phyloP scores from a whole-genome alignment of 2,113 vertebrate species.

The Takifugu bimaculatus region DNA sequence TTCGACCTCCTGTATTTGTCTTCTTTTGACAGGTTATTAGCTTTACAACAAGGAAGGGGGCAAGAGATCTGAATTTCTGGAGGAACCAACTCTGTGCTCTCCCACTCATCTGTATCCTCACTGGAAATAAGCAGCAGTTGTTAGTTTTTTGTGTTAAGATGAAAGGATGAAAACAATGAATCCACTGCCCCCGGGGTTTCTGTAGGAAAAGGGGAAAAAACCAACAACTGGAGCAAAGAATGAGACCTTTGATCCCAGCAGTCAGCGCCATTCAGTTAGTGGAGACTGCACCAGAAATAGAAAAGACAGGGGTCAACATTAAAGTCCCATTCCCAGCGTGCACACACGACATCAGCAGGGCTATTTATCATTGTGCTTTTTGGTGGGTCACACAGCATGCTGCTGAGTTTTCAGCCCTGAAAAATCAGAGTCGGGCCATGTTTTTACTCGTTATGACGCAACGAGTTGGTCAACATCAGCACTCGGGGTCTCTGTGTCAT shows the following conservation, averaged over 20 bases:
- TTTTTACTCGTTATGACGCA: too few species aligned
- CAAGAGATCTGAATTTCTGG: slow-evolving; percentile 19
- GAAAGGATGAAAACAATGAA: slow-evolving; percentile 70
- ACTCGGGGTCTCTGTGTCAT: too few species aligned
- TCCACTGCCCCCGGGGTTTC: slow-evolving; percentile 58
- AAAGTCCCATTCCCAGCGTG: slow-evolving; percentile 4
- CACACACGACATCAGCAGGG: slow-evolving; percentile 6
- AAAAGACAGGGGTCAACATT: slow-evolving; percentile 43
- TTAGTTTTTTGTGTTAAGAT: slow-evolving; percentile 66
- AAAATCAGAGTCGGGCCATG: slow-evolving; percentile 3
- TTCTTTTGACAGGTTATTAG: slow-evolving; percentile 33
- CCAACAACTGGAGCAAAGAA: slow-evolving; percentile 56
- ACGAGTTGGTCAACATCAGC: too few species aligned
- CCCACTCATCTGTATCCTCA: slow-evolving; percentile 45
- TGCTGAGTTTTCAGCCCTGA: neutral
- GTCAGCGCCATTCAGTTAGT: slow-evolving; percentile 50
- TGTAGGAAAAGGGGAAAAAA: slow-evolving; percentile 48
- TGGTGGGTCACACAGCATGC: neutral
- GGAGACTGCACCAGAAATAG: slow-evolving; percentile 47
- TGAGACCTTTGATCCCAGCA: slow-evolving; percentile 65
- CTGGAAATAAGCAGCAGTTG: slow-evolving; percentile 62
- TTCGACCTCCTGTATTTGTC: slow-evolving; percentile 11
- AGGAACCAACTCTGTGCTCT: slow-evolving; percentile 43
- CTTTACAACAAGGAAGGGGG: slow-evolving; percentile 7
- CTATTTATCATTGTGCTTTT: neutral